phyloP scores from a whole-genome alignment of 2,797 vertebrate genomes.

The Ispidina lecontei region DNA sequence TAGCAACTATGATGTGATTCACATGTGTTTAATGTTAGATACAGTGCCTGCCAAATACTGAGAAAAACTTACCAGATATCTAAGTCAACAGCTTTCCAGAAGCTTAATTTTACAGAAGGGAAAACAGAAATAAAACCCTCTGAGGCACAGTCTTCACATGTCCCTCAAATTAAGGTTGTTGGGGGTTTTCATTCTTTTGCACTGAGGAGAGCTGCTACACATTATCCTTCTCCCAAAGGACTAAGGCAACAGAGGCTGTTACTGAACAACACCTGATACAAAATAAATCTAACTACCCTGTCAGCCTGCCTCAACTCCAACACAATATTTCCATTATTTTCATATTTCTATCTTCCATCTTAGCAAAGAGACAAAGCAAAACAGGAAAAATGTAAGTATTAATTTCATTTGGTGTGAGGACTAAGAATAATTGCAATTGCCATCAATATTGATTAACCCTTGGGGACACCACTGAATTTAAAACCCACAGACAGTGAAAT shows the following conservation, averaged over 20 bases:
- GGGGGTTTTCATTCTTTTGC: neutral
- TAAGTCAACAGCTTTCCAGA: neutral
- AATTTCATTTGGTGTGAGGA: constrained; percentile 22
- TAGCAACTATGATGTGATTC: neutral
- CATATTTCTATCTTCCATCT: neutral
- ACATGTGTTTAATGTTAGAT: neutral
- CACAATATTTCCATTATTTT: neutral
- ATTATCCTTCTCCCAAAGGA: neutral
- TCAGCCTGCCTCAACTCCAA: neutral
- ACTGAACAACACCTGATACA: neutral
- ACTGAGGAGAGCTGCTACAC: neutral
- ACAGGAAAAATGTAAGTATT: neutral
- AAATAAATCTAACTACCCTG: constrained; percentile 1
- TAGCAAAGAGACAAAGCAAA: neutral
- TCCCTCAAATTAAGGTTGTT: neutral
- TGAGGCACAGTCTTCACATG: neutral
- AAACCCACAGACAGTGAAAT: constrained; percentile 63
- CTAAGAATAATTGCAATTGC: constrained; percentile 72
- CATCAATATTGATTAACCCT: constrained; percentile 74
- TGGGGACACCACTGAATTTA: constrained; percentile 59
- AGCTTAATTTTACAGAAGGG: constrained; percentile 22
- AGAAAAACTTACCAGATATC: neutral
- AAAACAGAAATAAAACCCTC: neutral
- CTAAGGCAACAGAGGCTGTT: constrained; percentile 19
- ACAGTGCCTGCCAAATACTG: neutral